Percentiles rank a stretch among this genome's conserved stretches.
Conservation (phyloP, 2,113 vertebrate genomes). For the Pogonocichla stellata region DNA sequence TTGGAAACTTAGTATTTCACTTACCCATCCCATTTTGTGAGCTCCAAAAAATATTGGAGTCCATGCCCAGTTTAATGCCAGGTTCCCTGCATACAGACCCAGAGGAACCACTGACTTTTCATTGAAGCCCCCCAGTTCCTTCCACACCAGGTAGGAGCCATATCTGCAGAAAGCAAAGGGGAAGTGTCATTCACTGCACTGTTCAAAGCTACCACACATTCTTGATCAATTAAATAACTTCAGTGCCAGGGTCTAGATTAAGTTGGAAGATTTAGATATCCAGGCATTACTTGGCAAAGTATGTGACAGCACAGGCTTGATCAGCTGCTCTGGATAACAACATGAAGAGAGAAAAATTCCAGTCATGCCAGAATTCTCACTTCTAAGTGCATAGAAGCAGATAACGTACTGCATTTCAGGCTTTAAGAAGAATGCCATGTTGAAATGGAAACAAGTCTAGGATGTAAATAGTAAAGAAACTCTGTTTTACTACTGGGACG, state of each 20-base stretch:
- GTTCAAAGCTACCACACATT: background rate
- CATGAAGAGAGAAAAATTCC: background rate
- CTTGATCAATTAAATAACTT: background rate
- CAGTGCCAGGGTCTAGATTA: background rate
- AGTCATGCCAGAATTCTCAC: background rate
- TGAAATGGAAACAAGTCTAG: background rate
- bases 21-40: slow-evolving; percentile 78
- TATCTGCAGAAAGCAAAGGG: slow-evolving; percentile 58
- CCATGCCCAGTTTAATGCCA: slow-evolving; percentile 81
- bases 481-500: background rate
- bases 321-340: background rate
- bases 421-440: background rate
- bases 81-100: slow-evolving; percentile 78
- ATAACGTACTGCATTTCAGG: background rate
- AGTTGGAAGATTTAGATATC: background rate
- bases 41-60: slow-evolving; percentile 76
- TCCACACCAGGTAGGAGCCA: slow-evolving; percentile 79
- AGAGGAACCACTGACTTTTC: slow-evolving; percentile 73
- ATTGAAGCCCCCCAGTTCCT: slow-evolving; percentile 77
- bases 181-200: background rate
- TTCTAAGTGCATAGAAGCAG: background rate
- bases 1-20: slow-evolving; percentile 3
- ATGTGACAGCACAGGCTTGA: background rate
- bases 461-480: background rate
- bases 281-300: background rate